phyloP scores from a whole-genome alignment of 2,888 invertebrate species.

The Lysandra bellargus region DNA sequence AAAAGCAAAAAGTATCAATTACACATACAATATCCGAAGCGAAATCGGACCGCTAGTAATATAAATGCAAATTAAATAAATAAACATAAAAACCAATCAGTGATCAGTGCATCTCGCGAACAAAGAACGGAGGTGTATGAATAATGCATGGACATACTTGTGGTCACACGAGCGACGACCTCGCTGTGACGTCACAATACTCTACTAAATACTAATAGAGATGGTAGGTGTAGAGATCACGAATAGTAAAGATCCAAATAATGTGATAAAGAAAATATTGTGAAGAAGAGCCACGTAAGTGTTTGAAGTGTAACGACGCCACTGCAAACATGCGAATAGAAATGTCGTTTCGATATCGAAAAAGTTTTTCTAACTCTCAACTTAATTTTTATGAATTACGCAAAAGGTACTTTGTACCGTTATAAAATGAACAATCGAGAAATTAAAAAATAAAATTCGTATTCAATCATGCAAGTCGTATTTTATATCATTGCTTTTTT shows the following conservation, averaged over 20 bases:
- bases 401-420: not conserved
- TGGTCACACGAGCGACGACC: conserved; percentile 12
- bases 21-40: conserved; percentile 1
- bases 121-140: conserved; percentile 47
- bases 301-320: not conserved
- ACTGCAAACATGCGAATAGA: not conserved
- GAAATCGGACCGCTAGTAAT: conserved; percentile 2
- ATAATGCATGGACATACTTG: conserved; percentile 54
- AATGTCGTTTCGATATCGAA: not conserved
- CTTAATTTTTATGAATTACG: not conserved
- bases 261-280: not conserved
- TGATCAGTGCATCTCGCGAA: conserved; percentile 25
- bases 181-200: not conserved
- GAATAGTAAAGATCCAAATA: not conserved
- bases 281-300: not conserved
- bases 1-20: not conserved
- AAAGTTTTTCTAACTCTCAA: not conserved
- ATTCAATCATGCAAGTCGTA: not conserved
- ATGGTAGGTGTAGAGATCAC: not conserved
- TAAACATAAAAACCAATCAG: conserved; percentile 23
- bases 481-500: not conserved
- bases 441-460: not conserved
- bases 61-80: conserved; percentile 21
- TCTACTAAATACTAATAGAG: not conserved
- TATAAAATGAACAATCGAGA: not conserved